Conservation (phyloP, 2,888 invertebrate genomes). For the Lepidonotus clava region DNA sequence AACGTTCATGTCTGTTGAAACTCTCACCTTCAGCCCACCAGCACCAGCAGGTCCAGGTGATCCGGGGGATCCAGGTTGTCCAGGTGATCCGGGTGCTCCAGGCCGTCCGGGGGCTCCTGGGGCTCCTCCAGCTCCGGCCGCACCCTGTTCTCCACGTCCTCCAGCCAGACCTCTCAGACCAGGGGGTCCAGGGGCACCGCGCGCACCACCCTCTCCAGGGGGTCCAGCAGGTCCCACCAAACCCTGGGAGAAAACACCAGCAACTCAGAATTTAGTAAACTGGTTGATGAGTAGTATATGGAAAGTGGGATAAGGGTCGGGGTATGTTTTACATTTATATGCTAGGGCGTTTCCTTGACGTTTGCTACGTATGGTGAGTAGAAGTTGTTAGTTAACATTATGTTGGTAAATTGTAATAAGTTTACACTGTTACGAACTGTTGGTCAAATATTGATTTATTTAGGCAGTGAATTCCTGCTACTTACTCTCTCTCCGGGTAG, state of each 20-base stretch:
- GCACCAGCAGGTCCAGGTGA: constrained; percentile 47
- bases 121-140: constrained; percentile 30
- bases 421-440: too few species aligned
- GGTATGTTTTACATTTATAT: too few species aligned
- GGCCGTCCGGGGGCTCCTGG: constrained; percentile 55
- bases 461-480: neutral
- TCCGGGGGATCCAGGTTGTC: constrained; percentile 44
- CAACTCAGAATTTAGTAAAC: too few species aligned
- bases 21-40: constrained; percentile 55
- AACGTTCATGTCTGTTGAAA: neutral
- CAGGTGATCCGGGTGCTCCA: constrained; percentile 48
- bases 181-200: constrained; percentile 52
- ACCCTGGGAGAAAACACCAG: neutral
- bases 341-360: too few species aligned
- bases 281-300: too few species aligned
- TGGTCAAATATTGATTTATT: too few species aligned
- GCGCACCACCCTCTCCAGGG: constrained; percentile 52
- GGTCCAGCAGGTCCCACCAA: constrained; percentile 50
- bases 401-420: too few species aligned
- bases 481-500: constrained; percentile 57
- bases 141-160: constrained; percentile 53
- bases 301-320: too few species aligned
- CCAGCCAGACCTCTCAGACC: constrained; percentile 55
- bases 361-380: too few species aligned
- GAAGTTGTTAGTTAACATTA: neutral